Evolutionary conservation across 2,113 vertebrate species (phyloP).

Genomic region (Macheiramphus alcinus): DNA sequence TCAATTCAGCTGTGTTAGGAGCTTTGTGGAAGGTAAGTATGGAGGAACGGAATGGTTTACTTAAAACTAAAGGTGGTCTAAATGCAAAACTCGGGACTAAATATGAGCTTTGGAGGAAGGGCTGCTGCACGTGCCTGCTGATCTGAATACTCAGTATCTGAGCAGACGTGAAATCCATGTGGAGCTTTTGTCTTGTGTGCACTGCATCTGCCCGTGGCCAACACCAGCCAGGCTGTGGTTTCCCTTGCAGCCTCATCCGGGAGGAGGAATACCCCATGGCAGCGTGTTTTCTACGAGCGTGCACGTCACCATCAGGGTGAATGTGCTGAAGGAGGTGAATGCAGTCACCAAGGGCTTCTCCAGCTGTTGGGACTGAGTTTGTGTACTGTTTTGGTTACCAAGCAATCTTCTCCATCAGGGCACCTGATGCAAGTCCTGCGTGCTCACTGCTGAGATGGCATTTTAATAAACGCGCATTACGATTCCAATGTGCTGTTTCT

Average conservation of each 20-base stretch:
- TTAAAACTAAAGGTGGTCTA: not conserved
- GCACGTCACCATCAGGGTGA: not conserved
- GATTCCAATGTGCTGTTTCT: not conserved
- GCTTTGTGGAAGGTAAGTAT: not conserved
- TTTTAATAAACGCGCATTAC: fast-evolving
- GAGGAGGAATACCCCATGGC: fast-evolving
- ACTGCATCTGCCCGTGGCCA: not conserved
- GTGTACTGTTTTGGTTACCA: conserved; percentile 16
- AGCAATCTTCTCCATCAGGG: not conserved
- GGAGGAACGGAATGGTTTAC: not conserved
- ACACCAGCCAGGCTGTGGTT: not conserved
- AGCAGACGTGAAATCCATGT: not conserved
- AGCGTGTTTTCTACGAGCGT: fast-evolving
- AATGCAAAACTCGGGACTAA: not conserved
- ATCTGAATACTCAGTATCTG: not conserved
- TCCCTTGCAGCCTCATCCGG: not conserved
- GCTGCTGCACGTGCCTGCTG: not conserved
- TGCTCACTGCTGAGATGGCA: not conserved
- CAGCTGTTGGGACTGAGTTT: not conserved
- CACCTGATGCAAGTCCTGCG: not conserved
- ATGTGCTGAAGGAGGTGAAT: not conserved
- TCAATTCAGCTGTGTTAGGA: not conserved
- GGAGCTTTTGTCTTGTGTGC: not conserved
- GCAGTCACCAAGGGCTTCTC: not conserved
- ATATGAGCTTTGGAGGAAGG: not conserved